Evolutionary conservation across 1,140 invertebrate species (phyloP).

Genomic region (Cepaea nemoralis): DNA sequence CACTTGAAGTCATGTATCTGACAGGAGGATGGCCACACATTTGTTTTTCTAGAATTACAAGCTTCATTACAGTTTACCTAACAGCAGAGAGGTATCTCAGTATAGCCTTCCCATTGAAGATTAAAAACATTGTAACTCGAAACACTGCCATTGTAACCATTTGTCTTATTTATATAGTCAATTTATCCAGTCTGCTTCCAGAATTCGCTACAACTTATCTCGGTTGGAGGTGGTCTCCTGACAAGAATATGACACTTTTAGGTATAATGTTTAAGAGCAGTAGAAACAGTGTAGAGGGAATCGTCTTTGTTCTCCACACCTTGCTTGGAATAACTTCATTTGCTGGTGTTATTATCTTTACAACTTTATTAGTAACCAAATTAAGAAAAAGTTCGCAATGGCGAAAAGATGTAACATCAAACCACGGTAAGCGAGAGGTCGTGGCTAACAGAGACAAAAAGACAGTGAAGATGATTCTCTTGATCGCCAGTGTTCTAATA

Average conservation of each 20-base stretch:
- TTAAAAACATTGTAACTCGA: background rate
- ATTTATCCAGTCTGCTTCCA: background rate
- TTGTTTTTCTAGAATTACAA: background rate
- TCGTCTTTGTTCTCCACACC: background rate
- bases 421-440: background rate
- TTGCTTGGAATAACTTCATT: background rate
- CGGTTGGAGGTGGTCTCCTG: background rate
- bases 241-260: background rate
- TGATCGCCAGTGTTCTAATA: background rate
- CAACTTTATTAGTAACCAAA: background rate
- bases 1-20: constrained; percentile 4
- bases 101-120: background rate
- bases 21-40: background rate
- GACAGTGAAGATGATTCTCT: background rate
- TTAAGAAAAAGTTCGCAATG: background rate
- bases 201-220: background rate
- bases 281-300: background rate
- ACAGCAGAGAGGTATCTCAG: constrained; percentile 5
- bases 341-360: background rate
- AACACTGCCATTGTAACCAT: background rate
- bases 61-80: constrained; percentile 11
- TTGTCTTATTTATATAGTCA: background rate
- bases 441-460: background rate
- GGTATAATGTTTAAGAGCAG: background rate
- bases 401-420: no score